Conservation (phyloP, 2,113 vertebrate genomes). For the Neoarius graeffei region DNA sequence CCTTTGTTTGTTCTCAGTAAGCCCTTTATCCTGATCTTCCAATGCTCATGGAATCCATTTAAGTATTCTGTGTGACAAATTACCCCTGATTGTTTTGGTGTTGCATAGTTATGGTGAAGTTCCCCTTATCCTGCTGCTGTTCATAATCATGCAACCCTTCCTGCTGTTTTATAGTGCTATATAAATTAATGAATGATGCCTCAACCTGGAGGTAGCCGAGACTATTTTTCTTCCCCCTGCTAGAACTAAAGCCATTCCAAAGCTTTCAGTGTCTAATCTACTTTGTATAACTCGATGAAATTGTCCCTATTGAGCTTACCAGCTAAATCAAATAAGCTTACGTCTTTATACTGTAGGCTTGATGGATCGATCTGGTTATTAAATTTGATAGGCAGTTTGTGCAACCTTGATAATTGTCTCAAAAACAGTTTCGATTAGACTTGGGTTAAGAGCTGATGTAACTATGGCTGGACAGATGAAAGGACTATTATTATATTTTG, state of each 20-base stretch:
- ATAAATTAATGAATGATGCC: neutral
- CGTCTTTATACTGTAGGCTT: neutral
- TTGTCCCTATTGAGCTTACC: neutral
- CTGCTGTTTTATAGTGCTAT: neutral
- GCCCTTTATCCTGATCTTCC: neutral
- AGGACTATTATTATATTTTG: neutral
- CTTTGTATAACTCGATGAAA: neutral
- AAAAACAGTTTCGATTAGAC: neutral
- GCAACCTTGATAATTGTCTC: neutral
- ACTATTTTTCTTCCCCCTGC: neutral
- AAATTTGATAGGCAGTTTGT: neutral
- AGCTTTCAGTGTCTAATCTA: neutral
- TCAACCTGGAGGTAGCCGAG: neutral
- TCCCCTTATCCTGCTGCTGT: neutral
- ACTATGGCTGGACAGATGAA: neutral
- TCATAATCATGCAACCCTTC: neutral
- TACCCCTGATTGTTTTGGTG: neutral
- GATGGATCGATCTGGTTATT: neutral
- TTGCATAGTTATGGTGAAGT: neutral
- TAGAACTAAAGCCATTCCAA: neutral
- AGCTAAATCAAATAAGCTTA: constrained; percentile 1
- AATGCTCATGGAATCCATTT: neutral
- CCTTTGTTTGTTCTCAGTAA: neutral
- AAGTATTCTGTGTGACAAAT: neutral
- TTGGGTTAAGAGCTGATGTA: neutral